phyloP scores from a whole-genome alignment of 2,113 vertebrate genomes.

The Psammodynastes pulverulentus region DNA sequence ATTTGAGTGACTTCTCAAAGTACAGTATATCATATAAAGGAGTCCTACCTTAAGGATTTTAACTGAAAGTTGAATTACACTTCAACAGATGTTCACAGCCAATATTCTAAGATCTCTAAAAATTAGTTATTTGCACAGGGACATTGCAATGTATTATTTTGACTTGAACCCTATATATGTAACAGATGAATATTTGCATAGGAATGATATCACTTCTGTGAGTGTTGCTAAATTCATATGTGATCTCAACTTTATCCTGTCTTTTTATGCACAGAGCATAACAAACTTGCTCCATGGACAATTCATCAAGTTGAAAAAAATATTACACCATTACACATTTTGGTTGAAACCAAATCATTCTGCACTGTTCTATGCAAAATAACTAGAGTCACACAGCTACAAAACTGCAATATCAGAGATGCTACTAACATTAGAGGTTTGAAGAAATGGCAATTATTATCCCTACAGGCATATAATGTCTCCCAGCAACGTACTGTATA shows the following conservation, averaged over 20 bases:
- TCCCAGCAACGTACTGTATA: conserved; percentile 25
- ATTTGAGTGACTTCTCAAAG: not conserved
- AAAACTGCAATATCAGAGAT: conserved; percentile 40
- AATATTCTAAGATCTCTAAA: not conserved
- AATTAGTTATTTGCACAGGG: not conserved
- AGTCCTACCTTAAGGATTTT: not conserved
- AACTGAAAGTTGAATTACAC: not conserved
- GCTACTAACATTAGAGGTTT: not conserved
- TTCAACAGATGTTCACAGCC: not conserved
- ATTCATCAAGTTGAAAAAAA: conserved; percentile 1
- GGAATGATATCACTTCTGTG: not conserved
- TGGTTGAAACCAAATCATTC: conserved; percentile 18
- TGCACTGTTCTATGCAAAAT: conserved; percentile 22
- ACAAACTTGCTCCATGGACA: not conserved
- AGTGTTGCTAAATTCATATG: not conserved
- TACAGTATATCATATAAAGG: not conserved
- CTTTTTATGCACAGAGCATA: not conserved
- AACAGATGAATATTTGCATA: not conserved
- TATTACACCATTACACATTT: not conserved
- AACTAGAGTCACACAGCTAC: conserved; percentile 36
- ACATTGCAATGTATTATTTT: not conserved
- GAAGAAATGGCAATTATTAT: conserved; percentile 27
- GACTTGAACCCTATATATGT: not conserved
- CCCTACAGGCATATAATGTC: conserved; percentile 33
- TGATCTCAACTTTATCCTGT: not conserved